Base-by-base conservation (phyloP, 2,888 invertebrate species). In the Synanthedon formicaeformis region DNA sequence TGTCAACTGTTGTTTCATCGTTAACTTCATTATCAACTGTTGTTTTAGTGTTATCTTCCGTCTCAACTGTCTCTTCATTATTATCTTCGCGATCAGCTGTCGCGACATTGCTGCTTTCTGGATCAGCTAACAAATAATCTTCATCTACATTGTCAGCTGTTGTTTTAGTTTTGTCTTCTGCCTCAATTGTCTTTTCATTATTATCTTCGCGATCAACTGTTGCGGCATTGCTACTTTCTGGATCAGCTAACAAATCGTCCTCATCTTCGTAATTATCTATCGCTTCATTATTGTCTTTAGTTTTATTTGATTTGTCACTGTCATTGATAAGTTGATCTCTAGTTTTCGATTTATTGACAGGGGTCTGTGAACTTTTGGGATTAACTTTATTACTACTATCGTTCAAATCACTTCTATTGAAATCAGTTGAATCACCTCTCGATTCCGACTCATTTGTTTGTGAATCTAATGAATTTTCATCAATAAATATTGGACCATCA, bases 401-500 rank as follows among this genome's bases (percentile, higher is more conserved):
- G 58, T 89, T 89, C 55, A 78, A 85, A 57, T 89, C 89, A 60
- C 88, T 87, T 57, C 73, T 81, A n/a, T 69, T 75, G 4, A 52
- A 41, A 11, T 69, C 77, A 2, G 85, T 84, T 55, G 84, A 63
- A 64, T 86, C 83, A 57, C 82, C 82, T 56, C 75, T 78, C 40
- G 57, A 72, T 41, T 77, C 78, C 58, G 58, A 65, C 50, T 63
- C 67, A 58, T 77, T 73, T 11, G 62, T 56, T 55, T 63, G 73
- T 2, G 84, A 85, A 50, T 87, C 88, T n/a, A 75, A 59, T 0
- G 88, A 88, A 64, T 87, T 86, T 64, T 88, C 87, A 58, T 88
- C 88, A 50, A 89, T 85, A 59, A 81, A 85, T 62, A 89, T 88
- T 1, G 88, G 88, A 60, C 87, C 88, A 52, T 88, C 86, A 53